Evolutionary conservation across 2,113 vertebrate genomes (phyloP).

Genomic region (Ammospiza caudacuta): DNA sequence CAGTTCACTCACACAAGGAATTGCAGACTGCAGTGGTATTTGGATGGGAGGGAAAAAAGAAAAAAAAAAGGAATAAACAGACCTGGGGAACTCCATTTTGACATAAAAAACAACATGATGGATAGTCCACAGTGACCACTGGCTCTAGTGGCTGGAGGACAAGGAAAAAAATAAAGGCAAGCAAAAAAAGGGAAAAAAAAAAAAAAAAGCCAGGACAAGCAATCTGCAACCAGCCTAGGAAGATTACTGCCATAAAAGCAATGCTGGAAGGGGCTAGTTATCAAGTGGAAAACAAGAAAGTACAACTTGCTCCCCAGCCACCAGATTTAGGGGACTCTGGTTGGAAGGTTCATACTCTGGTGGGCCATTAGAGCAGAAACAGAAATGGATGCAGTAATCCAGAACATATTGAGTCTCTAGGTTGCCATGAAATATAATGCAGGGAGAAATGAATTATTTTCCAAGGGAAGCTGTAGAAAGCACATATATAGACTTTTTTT

Average conservation of each 20-base stretch:
- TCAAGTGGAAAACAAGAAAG: slow-evolving; percentile 75
- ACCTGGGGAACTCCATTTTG: slow-evolving; percentile 19
- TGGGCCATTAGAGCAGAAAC: slow-evolving; percentile 70
- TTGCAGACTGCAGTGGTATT: neutral
- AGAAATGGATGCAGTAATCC: slow-evolving; percentile 78
- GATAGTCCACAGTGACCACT: slow-evolving; percentile 45
- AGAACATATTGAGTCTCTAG: slow-evolving; percentile 75
- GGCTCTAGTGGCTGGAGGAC: slow-evolving; percentile 52
- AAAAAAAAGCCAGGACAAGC: slow-evolving; percentile 40
- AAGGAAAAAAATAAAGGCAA: neutral
- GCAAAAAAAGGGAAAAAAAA: neutral
- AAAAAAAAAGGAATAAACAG: neutral
- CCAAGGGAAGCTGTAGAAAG: slow-evolving; percentile 68
- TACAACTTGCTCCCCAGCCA: slow-evolving; percentile 65
- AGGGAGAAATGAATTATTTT: slow-evolving; percentile 75
- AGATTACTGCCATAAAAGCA: slow-evolving; percentile 77
- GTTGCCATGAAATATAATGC: slow-evolving; percentile 78
- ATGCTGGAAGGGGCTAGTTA: slow-evolving; percentile 76
- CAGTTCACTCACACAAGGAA: neutral
- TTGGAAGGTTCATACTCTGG: slow-evolving; percentile 68
- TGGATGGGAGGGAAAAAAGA: fast-evolving
- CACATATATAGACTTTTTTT: slow-evolving; percentile 68
- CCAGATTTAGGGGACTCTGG: slow-evolving; percentile 74
- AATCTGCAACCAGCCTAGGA: slow-evolving; percentile 74
- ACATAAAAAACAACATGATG: slow-evolving; percentile 57